Base-by-base conservation (phyloP, 2,888 invertebrate genomes). In the Entomobrya proxima region DNA sequence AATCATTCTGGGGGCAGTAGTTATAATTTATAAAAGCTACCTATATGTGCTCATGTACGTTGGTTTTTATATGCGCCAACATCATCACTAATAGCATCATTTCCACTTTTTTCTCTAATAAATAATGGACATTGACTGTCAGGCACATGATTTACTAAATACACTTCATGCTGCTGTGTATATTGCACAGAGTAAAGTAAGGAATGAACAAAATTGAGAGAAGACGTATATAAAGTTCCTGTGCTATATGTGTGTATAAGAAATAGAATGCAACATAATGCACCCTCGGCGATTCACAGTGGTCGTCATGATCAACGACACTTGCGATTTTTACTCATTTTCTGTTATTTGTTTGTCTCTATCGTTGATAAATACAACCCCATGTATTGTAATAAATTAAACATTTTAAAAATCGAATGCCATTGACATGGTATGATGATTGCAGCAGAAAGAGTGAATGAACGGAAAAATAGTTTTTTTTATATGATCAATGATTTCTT, bases 141-240 rank as follows among this genome's bases (percentile, higher is more conserved):
- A 74, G 72, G 50, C 79, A 52, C 69, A 74, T 79, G 64, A 85
- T 85, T 85, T 74, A 85, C 85, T 79, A 85, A 85, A 85, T 85
- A 76, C 74, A 61, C 27, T 64, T 21, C 9, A 37, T 27, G 6
- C 27, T 18, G 64, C 32, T 1, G 32, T 15, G 21, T 9, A 5
- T 64, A 64, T 37, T 13, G 3, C n/a, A 64, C 35, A 6, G 21
- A n/a, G 35, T 55, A 61, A 61, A 37, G 18, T 18, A 64, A 6
- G 18, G 18, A 52, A 55, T 15, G 52, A 27, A 52, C 40, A 11
- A 72, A 21, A 72, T 69, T 35, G 11, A 11, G 13, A 35, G 35
- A 35, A 37, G 11, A 52, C 6, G n/a, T 52, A 18, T 52, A 52
- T 52, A 18, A 52, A 18, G 52, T 18, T 11, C n/a, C n/a, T 52